Base-by-base conservation (phyloP, 2,888 invertebrate genomes). In the Strigamia maritima region DNA sequence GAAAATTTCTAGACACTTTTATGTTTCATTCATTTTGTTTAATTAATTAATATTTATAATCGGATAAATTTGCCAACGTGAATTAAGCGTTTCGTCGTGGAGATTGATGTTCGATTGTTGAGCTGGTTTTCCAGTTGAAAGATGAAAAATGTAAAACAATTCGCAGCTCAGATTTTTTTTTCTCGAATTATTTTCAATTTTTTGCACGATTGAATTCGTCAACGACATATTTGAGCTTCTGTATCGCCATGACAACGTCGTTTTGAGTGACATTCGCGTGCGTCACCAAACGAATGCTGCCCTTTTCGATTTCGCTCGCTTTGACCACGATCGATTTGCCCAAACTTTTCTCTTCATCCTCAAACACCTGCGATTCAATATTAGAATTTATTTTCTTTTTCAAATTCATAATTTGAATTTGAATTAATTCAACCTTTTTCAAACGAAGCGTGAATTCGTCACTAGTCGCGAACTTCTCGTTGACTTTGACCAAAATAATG, bases 201-300 rank as follows among this genome's bases (percentile, higher is more conserved):
- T n/a, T n/a, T n/a, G n/a, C n/a, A n/a, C n/a, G n/a, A n/a, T 44
- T n/a, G 16, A 28, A 28, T 31, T 75, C 75, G 7, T 75, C n/a
- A 12, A 75, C 44, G 12, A 77, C 77, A 22, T 44, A 77, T 77
- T 77, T 40, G 26, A 79, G 76, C 16, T 78, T 70, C 60, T 44
- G 12, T 10, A 44, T 38, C 22, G 44, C 22, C 44, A 49, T 19
- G 2, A 10, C 12, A 6, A 92, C 87, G 82, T 91, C 90, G 81
- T 90, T 89, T 82, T 92, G 91, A 0, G 88, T 87, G 74, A 94
- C 90, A 84, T 93, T 92, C 82, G 90, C 89, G 85, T 93, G 91
- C 3, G 92, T 84, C 12, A 93, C 92, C 81, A 94, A 87, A 76
- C 95, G 88, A 0, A 92, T 87, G 26, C 89, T 89, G 76, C 89